These are phyloP conservation scores for Panzeria rudis DNA, from an alignment of 2,888 invertebrate species.

Conservation along the genomic window DNA sequence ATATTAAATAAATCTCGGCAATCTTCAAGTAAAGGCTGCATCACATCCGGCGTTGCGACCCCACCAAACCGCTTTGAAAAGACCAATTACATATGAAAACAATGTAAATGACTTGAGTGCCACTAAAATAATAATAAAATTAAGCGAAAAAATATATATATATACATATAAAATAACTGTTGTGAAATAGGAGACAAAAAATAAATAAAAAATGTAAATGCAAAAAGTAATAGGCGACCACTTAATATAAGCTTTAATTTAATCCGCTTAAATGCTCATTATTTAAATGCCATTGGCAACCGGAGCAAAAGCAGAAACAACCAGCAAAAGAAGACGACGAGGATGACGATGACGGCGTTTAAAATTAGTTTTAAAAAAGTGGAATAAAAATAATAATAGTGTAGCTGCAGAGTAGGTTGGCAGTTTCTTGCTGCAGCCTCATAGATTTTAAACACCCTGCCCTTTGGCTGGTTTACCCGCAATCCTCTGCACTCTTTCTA, in stretches of 20 bases:
- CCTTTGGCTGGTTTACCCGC: slow-evolving; percentile 30
- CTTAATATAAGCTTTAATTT: slow-evolving; percentile 73
- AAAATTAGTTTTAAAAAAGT: slow-evolving; percentile 11
- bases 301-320: slow-evolving; percentile 26
- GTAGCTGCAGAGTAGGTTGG: slow-evolving; percentile 18
- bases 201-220: neutral
- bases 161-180: slow-evolving; percentile 2
- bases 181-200: slow-evolving; percentile 8
- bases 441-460: slow-evolving; percentile 29
- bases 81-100: slow-evolving; percentile 72
- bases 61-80: slow-evolving; percentile 24
- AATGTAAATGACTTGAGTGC: slow-evolving; percentile 71
- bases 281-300: slow-evolving; percentile 71
- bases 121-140: slow-evolving; percentile 55
- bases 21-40: slow-evolving; percentile 8
- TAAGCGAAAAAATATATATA: slow-evolving; percentile 12
- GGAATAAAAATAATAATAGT: neutral
- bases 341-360: slow-evolving; percentile 1
- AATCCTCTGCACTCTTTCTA: neutral
- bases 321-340: slow-evolving; percentile 15
- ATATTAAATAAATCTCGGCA: slow-evolving; percentile 59
- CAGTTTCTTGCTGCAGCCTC: slow-evolving; percentile 29
- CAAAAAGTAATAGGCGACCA: slow-evolving; percentile 70
- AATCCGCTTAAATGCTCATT: slow-evolving; percentile 73
- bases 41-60: neutral